Conservation (phyloP, 2,797 vertebrate species). For the Microhierax caerulescens region DNA sequence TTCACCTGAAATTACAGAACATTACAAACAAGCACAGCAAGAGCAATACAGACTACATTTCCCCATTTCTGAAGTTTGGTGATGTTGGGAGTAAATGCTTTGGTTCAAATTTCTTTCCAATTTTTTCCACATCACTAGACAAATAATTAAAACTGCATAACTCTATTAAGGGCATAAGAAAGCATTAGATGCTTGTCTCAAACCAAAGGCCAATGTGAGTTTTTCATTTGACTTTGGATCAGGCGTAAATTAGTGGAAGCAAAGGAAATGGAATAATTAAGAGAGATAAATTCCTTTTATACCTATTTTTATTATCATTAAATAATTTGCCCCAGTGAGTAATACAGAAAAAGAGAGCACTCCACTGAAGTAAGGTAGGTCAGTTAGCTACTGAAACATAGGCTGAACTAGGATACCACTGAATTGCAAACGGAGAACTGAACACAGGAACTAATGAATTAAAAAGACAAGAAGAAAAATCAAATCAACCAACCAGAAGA, state of each 20-base stretch:
- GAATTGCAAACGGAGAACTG: neutral
- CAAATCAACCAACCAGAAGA: neutral
- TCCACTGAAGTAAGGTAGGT: neutral
- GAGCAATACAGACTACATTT: neutral
- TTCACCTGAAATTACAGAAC: conserved; percentile 85
- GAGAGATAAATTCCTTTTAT: neutral
- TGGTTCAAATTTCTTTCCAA: neutral
- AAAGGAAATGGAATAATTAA: neutral
- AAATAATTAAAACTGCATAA: neutral
- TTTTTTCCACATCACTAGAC: neutral
- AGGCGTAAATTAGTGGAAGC: neutral
- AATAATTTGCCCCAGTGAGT: neutral
- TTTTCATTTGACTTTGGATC: neutral
- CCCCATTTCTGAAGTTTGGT: neutral
- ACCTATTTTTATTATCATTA: neutral
- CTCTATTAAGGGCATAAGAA: neutral
- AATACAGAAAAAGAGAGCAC: neutral
- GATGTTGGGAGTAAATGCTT: neutral
- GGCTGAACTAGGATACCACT: neutral
- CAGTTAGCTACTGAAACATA: neutral
- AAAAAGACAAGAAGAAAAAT: neutral
- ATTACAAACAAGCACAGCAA: neutral
- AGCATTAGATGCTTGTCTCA: neutral
- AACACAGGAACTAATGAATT: neutral
- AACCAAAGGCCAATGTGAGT: neutral